Evolutionary conservation across 1,140 invertebrate genomes (phyloP), one percentile per base, ranked within the genome.

Genomic region (Psix sp.): DNA sequence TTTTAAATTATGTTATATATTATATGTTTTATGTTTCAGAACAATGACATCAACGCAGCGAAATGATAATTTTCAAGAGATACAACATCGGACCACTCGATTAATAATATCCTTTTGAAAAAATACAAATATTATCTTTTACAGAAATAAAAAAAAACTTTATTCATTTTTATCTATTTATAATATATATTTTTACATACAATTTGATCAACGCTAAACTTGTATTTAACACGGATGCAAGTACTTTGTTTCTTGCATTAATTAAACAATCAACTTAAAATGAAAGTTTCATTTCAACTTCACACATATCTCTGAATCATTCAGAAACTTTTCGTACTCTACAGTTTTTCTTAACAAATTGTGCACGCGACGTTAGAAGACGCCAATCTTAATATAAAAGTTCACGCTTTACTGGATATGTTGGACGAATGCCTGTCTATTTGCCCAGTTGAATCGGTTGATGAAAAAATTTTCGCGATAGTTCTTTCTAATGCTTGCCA

Each of bases 21-120:
- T n/a, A n/a, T n/a, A n/a, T n/a, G n/a, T n/a, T n/a, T n/a, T n/a
- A n/a, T n/a, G n/a, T n/a, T n/a, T n/a, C n/a, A n/a, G n/a, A 26
- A 56, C 6, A 14, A 60, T 60, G 42, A 39, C 11, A 35, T 62
- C 57, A 1, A 38, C 35, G 1, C 43, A 38, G 36, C 45, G 29
- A 15, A 45, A 31, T 11, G 36, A 15, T 17, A 24, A 52, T 18
- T 24, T 5, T 15, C 24, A 13, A 2, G 40, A 73, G n/a, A 31
- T 45, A 16, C 45, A 71, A 20, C 52, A 56, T 26, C 29, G 60
- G 24, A 51, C 67, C 33, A 42, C 49, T 5, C 26, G 33, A 20
- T 56, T 78, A 63, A 76, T 74, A 74, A 81, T 80, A 81, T 82
- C 78, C 78, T 82, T 82, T 57, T 77, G 5, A 10, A 11, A 11